These are phyloP conservation scores for Dipodomys ordii DNA, from an alignment of 2,113 vertebrate species.

Conservation along the genomic window DNA sequence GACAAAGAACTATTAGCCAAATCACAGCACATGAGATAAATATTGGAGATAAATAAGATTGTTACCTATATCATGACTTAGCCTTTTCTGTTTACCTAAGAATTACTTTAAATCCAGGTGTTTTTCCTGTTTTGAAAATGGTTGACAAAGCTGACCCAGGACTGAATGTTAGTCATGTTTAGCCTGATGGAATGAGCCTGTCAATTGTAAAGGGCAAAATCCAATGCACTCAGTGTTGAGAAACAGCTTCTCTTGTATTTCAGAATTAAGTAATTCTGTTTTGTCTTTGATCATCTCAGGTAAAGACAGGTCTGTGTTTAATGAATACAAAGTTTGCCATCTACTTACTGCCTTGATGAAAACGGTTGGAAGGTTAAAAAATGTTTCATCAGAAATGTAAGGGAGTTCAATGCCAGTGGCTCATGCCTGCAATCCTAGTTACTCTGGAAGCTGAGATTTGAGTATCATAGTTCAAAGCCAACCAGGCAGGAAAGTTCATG, in stretches of 20 bases:
- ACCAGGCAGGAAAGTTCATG: too few relatives aligned
- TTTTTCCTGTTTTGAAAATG: conserved; percentile 46
- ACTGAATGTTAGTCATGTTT: not conserved
- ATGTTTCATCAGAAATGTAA: conserved; percentile 24
- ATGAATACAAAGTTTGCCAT: conserved; percentile 29
- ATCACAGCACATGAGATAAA: conserved; percentile 6
- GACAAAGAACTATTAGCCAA: not conserved
- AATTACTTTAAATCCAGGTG: conserved; percentile 34
- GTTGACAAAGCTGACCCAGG: not conserved
- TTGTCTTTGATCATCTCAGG: conserved; percentile 26
- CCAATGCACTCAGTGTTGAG: not conserved
- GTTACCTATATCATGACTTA: not conserved
- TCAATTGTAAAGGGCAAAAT: not conserved
- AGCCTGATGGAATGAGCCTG: not conserved
- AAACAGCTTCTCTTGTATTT: conserved; percentile 37
- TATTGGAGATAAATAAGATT: conserved; percentile 36
- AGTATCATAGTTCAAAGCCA: too few relatives aligned
- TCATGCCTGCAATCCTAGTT: too few relatives aligned
- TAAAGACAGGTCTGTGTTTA: conserved; percentile 8
- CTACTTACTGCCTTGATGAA: not conserved
- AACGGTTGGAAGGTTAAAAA: conserved; percentile 35
- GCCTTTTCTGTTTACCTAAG: conserved; percentile 33
- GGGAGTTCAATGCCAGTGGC: not conserved
- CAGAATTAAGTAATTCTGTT: conserved; percentile 27
- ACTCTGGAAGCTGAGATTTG: too few relatives aligned